These are phyloP conservation scores for Steatornis caripensis DNA, from an alignment of 2,113 vertebrate species.

Conservation along the genomic window DNA sequence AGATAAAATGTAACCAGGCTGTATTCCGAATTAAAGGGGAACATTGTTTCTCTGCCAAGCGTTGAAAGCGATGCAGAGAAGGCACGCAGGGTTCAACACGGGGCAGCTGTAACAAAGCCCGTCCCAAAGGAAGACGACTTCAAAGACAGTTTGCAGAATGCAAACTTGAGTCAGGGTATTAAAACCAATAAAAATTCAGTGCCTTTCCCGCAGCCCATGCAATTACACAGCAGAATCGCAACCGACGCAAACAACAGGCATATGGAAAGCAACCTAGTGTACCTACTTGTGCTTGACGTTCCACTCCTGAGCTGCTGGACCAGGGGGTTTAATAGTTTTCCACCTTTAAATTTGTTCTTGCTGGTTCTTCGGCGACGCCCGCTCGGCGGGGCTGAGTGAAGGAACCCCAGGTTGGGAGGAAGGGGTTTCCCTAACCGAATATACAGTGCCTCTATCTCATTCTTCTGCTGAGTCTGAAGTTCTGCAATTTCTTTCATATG, in stretches of 20 bases:
- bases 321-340: constrained; percentile 91
- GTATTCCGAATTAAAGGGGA: background rate
- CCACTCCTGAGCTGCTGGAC: constrained; percentile 93
- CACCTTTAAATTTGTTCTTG: constrained; percentile 91
- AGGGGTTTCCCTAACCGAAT: constrained; percentile 85
- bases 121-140: background rate
- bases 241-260: accelerated
- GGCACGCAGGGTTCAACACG: background rate
- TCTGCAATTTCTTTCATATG: constrained; percentile 96
- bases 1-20: background rate
- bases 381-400: constrained; percentile 83
- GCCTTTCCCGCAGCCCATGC: background rate
- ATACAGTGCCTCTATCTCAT: constrained; percentile 92
- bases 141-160: background rate
- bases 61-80: background rate
- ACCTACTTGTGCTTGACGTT: constrained; percentile 83
- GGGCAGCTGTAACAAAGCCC: background rate
- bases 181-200: background rate
- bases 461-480: constrained; percentile 91
- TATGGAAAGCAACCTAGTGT: background rate
- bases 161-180: background rate
- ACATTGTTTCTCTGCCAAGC: background rate
- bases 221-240: background rate
- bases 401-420: constrained; percentile 84
- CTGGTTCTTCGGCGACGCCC: constrained; percentile 84